These are phyloP conservation scores for Molossus alvarezi DNA, from an alignment of 2,797 vertebrate genomes.

Conservation along the genomic window DNA sequence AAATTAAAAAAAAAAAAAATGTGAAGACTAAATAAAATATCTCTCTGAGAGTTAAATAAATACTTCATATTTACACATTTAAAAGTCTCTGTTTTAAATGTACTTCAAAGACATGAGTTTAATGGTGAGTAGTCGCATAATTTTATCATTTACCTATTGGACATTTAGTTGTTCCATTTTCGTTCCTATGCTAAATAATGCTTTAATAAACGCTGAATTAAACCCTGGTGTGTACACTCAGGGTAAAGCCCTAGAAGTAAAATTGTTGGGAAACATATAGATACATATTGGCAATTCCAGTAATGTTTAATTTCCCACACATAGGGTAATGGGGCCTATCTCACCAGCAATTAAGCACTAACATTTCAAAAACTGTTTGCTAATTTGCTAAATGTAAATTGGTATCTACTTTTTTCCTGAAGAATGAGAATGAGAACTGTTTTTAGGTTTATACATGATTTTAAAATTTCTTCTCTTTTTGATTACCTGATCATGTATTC, in stretches of 20 bases:
- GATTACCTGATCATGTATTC: neutral
- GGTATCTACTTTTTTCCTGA: neutral
- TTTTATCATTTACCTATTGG: neutral
- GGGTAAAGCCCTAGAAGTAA: neutral
- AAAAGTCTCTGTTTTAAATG: neutral
- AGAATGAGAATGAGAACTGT: neutral
- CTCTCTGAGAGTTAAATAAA: neutral
- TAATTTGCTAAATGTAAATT: neutral
- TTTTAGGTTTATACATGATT: neutral
- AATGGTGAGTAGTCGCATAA: neutral
- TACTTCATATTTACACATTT: neutral
- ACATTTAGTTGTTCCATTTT: neutral
- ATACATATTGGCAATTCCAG: neutral
- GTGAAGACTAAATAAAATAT: neutral
- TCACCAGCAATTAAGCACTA: neutral
- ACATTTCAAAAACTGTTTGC: neutral
- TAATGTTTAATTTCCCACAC: neutral
- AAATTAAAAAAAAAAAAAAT: neutral
- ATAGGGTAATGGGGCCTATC: neutral
- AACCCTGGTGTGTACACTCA: neutral
- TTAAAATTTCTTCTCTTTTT: conserved; percentile 15
- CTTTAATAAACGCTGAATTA: neutral
- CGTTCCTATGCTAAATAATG: neutral
- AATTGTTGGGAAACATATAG: neutral
- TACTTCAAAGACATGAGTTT: neutral